These are phyloP conservation scores for Oreochromis mossambicus DNA, from an alignment of 2,797 vertebrate genomes.

Conservation along the genomic window DNA sequence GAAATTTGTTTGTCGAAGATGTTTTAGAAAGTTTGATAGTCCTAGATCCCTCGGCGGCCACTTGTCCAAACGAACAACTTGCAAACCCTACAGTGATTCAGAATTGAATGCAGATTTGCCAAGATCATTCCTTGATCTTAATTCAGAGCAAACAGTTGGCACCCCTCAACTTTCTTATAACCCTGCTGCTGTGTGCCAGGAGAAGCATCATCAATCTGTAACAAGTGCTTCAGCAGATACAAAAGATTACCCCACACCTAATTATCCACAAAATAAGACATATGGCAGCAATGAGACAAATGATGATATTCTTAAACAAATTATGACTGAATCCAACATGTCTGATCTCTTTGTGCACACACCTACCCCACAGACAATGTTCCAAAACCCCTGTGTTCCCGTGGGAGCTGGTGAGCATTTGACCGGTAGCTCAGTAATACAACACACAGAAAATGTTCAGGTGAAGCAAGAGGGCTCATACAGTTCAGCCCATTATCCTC, in stretches of 20 bases:
- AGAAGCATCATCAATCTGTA: slow-evolving; percentile 77
- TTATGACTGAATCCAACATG: slow-evolving; percentile 81
- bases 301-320: slow-evolving; percentile 84
- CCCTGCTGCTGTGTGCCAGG: slow-evolving; percentile 72
- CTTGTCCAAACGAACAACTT: slow-evolving; percentile 88
- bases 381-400: slow-evolving; percentile 50
- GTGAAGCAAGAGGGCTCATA: slow-evolving; percentile 59
- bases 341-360: slow-evolving; percentile 75
- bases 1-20: slow-evolving; percentile 93
- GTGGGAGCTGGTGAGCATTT: slow-evolving; percentile 44
- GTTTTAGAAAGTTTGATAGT: slow-evolving; percentile 89
- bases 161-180: slow-evolving; percentile 75
- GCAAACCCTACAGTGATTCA: slow-evolving; percentile 86
- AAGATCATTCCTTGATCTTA: slow-evolving; percentile 86
- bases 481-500: slow-evolving; percentile 60
- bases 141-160: slow-evolving; percentile 81
- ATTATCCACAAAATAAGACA: slow-evolving; percentile 73
- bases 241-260: slow-evolving; percentile 72
- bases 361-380: slow-evolving; percentile 65
- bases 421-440: slow-evolving; percentile 72
- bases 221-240: slow-evolving; percentile 68
- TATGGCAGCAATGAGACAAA: slow-evolving; percentile 72
- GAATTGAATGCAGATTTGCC: slow-evolving; percentile 84
- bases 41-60: slow-evolving; percentile 95
- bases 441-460: slow-evolving; percentile 71